phyloP scores from a whole-genome alignment of 2,797 vertebrate genomes.

The Artibeus lituratus region DNA sequence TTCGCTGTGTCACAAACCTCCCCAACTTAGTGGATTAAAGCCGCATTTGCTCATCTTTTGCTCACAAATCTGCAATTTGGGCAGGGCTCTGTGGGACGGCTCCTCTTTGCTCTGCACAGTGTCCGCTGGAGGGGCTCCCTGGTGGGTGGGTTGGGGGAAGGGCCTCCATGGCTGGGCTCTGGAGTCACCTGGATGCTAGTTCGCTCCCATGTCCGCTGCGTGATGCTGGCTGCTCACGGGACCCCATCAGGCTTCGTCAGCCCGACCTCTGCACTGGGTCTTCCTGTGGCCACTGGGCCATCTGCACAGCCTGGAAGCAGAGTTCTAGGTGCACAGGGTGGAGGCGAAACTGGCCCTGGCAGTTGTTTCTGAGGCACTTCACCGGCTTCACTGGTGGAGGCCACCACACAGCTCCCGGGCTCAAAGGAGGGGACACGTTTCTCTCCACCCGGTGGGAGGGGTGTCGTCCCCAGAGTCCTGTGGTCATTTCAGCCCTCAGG shows the following conservation, averaged over 20 bases:
- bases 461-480: background rate
- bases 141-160: background rate
- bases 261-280: accelerated
- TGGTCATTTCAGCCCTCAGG: too few relatives aligned
- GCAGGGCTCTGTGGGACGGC: background rate
- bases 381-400: background rate
- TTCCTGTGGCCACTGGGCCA: background rate
- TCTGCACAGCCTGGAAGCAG: background rate
- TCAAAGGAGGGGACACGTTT: background rate
- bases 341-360: background rate
- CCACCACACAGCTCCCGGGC: too few relatives aligned
- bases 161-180: background rate
- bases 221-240: background rate
- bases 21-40: background rate
- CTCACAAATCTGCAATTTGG: background rate
- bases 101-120: background rate
- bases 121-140: background rate
- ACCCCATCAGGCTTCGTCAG: background rate
- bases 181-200: background rate
- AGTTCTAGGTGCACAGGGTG: accelerated
- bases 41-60: background rate
- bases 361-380: background rate
- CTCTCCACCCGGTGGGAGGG: background rate
- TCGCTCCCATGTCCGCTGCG: accelerated
- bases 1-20: background rate